Conservation (phyloP, 2,113 vertebrate species). For the Podiceps cristatus region DNA sequence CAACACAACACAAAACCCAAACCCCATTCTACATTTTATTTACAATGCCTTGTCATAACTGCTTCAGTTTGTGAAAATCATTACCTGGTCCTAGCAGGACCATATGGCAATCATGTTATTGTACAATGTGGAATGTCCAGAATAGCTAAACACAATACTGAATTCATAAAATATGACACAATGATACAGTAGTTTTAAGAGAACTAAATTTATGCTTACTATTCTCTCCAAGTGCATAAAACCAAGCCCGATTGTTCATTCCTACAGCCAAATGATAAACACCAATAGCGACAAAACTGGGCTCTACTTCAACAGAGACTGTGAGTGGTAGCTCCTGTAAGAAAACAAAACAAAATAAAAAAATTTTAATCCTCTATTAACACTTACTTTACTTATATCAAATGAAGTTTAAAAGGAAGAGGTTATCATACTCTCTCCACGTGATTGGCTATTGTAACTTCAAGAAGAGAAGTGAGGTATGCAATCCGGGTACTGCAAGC, state of each 20-base stretch:
- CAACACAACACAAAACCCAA: not conserved
- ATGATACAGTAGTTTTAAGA: not conserved
- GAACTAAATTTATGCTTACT: slow-evolving; percentile 74
- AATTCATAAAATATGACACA: not conserved
- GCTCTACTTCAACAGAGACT: slow-evolving; percentile 93
- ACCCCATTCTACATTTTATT: not conserved
- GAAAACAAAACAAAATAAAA: not conserved
- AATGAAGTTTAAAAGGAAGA: slow-evolving; percentile 26
- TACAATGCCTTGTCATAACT: not conserved
- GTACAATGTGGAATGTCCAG: not conserved
- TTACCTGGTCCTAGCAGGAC: not conserved
- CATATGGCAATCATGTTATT: not conserved
- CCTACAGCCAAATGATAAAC: slow-evolving; percentile 93
- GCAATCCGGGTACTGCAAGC: slow-evolving; percentile 89
- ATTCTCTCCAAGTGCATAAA: slow-evolving; percentile 88
- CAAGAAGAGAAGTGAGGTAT: slow-evolving; percentile 94
- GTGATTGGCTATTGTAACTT: slow-evolving; percentile 91
- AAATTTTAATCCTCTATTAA: not conserved
- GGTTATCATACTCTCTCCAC: slow-evolving; percentile 87
- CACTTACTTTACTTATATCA: not conserved
- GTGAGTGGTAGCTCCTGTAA: slow-evolving; percentile 85
- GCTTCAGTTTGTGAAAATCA: not conserved
- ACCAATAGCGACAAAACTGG: slow-evolving; percentile 92
- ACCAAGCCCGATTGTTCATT: slow-evolving; percentile 99
- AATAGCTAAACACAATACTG: not conserved